Evolutionary conservation across 2,888 invertebrate species (phyloP), one percentile per base, ranked within the genome.

Genomic region (Stenichneumon culpator): DNA sequence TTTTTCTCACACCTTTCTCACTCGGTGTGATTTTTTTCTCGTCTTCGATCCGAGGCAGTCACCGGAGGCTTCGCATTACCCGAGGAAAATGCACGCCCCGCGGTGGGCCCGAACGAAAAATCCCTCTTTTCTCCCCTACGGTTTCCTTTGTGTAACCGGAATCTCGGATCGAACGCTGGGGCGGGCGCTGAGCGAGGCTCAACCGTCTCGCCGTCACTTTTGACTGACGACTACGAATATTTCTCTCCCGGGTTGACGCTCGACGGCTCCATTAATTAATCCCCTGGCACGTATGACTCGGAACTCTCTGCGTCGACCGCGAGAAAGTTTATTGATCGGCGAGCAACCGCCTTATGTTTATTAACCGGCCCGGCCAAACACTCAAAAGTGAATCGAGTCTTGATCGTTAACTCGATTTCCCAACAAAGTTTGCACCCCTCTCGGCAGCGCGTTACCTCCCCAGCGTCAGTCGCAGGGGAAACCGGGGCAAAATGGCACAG

Each of bases 11-110:
- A 68, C 14, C 25, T 22, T 25, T 47, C 69, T 3, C n/a, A 9
- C 50, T 25, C 2, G 19, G 57, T 22, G 14, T 0, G 14, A 44
- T 57, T 25, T 6, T 28, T 47, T 69, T n/a, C 28, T 50, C 47
- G 25, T 1, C 47, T 50, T 44, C 19, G 39, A 9, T 14, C 25
- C 44, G 25, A 68, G 16, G 6, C 68, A 14, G 19, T 39, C n/a
- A 67, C n/a, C n/a, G n/a, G 11, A 57, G 19, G 22, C 36, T 39
- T 47, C 25, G 22, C n/a, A 50, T 69, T 28, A 14, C 50, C 16
- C 11, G 19, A 85, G 69, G 84, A 86, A 87, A 89, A 87, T 74
- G 57, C 16, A 22, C 47, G 57, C 25, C 14, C 0, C 1, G 57
- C 57, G 57, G 25, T 44, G 44, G 44, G 7, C 25, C 57, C 0